Percentiles rank a stretch among this genome's conserved stretches.
These are phyloP conservation scores for Hoplodrina ambigua DNA, from an alignment of 2,888 invertebrate genomes.

Conservation along the genomic window DNA sequence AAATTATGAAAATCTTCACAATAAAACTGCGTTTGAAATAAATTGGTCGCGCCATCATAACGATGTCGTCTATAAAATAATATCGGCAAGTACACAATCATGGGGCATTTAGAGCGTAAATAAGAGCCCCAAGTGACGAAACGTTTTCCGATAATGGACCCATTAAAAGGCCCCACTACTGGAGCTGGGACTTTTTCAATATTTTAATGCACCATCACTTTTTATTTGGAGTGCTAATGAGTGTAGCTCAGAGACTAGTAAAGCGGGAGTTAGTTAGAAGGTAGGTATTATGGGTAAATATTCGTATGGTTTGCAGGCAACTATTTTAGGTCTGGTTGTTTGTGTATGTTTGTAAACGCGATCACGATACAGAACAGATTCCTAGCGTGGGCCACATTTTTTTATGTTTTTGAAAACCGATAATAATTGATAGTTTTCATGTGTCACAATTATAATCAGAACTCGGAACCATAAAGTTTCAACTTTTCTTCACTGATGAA, in stretches of 20 bases:
- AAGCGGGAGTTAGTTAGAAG: too few relatives aligned
- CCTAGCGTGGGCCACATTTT: too few relatives aligned
- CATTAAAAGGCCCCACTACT: conserved; percentile 65
- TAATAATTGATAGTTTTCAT: background rate
- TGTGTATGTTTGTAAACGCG: too few relatives aligned
- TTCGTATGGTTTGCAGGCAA: too few relatives aligned
- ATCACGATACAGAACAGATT: too few relatives aligned
- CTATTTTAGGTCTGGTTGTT: too few relatives aligned
- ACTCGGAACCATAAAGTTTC: background rate
- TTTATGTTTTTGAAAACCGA: too few relatives aligned
- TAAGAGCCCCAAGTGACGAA: conserved; percentile 70
- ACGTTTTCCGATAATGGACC: conserved; percentile 76
- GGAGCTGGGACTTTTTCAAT: conserved; percentile 35
- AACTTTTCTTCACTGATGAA: conserved; percentile 24
- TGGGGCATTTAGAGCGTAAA: conserved; percentile 68
- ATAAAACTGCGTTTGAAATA: conserved; percentile 19
- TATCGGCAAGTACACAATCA: conserved; percentile 63
- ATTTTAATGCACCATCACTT: conserved; percentile 49
- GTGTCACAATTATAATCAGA: background rate
- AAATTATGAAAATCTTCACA: background rate
- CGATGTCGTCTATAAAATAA: conserved; percentile 44
- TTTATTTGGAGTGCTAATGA: conserved; percentile 37
- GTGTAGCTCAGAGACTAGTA: background rate
- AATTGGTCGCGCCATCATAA: conserved; percentile 28
- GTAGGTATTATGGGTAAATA: too few relatives aligned